Conservation (phyloP, 2,888 invertebrate species). For the Arge pagana region DNA sequence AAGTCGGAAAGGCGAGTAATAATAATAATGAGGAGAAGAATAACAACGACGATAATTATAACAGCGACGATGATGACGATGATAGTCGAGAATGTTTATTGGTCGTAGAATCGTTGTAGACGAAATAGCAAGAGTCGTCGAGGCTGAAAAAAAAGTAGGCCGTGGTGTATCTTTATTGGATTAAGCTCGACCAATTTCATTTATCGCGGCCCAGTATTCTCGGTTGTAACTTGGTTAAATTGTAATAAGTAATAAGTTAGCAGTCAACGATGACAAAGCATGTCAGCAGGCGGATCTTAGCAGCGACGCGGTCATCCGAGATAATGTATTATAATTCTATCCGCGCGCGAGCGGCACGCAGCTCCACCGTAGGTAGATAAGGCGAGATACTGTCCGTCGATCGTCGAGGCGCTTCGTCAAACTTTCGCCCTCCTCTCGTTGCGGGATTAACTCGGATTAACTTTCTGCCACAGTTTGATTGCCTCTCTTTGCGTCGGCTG, state of each 20-base stretch:
- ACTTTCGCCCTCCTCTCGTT: too few relatives aligned
- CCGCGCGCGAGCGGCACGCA: slow-evolving; percentile 5
- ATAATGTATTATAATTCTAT: slow-evolving; percentile 18
- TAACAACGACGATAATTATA: too few relatives aligned
- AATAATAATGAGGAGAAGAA: too few relatives aligned
- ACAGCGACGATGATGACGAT: too few relatives aligned
- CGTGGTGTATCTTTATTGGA: neutral
- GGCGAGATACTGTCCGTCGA: slow-evolving; percentile 10
- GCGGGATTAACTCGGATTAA: too few relatives aligned
- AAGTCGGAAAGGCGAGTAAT: too few relatives aligned
- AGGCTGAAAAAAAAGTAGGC: neutral
- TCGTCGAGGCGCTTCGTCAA: too few relatives aligned
- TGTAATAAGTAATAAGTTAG: slow-evolving; percentile 7
- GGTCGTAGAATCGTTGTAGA: too few relatives aligned
- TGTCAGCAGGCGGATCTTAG: slow-evolving; percentile 18
- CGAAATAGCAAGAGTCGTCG: too few relatives aligned
- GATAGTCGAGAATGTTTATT: too few relatives aligned
- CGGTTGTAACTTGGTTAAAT: neutral
- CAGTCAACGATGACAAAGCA: slow-evolving; percentile 17
- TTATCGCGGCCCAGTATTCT: slow-evolving; percentile 5
- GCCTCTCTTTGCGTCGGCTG: too few relatives aligned
- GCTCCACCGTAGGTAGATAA: slow-evolving; percentile 13
- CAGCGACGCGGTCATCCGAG: slow-evolving; percentile 9
- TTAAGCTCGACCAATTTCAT: neutral
- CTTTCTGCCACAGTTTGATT: too few relatives aligned